Evolutionary conservation across 2,797 vertebrate species (phyloP).

Genomic region (Characodon lateralis): DNA sequence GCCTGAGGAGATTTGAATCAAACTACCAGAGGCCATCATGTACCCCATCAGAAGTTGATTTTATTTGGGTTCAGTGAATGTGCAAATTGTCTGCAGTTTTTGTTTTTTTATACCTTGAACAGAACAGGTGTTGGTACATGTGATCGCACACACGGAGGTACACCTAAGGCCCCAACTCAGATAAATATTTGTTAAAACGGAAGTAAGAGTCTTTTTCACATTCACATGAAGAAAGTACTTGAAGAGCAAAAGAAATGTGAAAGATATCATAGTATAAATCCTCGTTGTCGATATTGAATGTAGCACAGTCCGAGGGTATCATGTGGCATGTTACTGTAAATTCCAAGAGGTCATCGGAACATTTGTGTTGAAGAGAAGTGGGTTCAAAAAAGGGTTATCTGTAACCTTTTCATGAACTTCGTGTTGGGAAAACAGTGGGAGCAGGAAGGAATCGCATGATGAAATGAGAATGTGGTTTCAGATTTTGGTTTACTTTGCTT

Average conservation of each 20-base stretch:
- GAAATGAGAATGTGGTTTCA: constrained; percentile 42
- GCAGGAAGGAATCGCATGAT: constrained; percentile 17
- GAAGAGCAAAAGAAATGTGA: not conserved
- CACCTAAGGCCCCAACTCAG: constrained; percentile 26
- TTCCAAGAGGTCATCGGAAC: constrained; percentile 19
- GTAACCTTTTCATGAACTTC: not conserved
- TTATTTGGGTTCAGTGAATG: constrained; percentile 12
- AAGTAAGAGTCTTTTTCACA: not conserved
- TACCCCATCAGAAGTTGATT: not conserved
- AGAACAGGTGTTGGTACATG: constrained; percentile 35
- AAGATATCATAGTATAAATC: not conserved
- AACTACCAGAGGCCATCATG: constrained; percentile 22
- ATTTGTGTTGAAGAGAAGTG: constrained; percentile 15
- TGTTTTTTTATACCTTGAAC: constrained; percentile 6
- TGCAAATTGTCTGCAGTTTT: not conserved
- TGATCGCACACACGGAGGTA: constrained; percentile 34
- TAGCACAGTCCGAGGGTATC: not conserved
- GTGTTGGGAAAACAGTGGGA: constrained; percentile 46
- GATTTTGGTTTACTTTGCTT: constrained; percentile 38
- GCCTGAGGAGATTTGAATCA: constrained; percentile 15
- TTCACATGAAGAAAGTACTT: not conserved
- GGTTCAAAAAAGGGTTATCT: constrained; percentile 42
- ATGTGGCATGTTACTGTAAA: not conserved
- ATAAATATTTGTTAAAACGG: not conserved
- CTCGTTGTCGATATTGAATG: not conserved